Evolutionary conservation across 2,888 invertebrate species (phyloP).

Genomic region (Tachina lurida): DNA sequence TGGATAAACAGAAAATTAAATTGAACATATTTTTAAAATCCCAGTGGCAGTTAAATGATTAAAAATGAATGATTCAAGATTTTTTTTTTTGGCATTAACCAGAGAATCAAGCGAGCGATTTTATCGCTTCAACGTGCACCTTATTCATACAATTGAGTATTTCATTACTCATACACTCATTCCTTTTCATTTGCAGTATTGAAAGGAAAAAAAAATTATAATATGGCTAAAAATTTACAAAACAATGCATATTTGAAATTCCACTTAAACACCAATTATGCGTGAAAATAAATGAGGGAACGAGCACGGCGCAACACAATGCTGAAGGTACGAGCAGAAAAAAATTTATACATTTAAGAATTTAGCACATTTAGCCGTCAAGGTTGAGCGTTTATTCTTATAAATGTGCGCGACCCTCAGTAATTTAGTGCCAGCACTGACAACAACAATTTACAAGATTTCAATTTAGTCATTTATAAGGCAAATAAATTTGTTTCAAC

Average conservation of each 20-base stretch:
- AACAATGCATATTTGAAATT: slow-evolving; percentile 58
- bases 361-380: slow-evolving; percentile 47
- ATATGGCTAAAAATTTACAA: slow-evolving; percentile 16
- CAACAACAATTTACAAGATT: slow-evolving; percentile 13
- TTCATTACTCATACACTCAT: slow-evolving; percentile 8
- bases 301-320: slow-evolving; percentile 9
- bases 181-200: slow-evolving; percentile 1
- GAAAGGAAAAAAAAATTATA: not conserved
- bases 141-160: not conserved
- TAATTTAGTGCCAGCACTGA: slow-evolving; percentile 26
- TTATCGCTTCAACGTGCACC: slow-evolving; percentile 13
- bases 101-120: not conserved
- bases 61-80: no score
- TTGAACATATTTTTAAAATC: not conserved
- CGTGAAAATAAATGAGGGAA: slow-evolving; percentile 40
- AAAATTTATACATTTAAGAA: slow-evolving; percentile 17
- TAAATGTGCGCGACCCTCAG: slow-evolving; percentile 41
- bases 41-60: not conserved
- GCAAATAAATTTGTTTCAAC: slow-evolving; percentile 44
- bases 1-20: not conserved
- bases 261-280: slow-evolving; percentile 61
- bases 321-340: not conserved
- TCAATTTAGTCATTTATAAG: slow-evolving; percentile 49
- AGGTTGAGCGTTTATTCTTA: slow-evolving; percentile 30
- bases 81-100: not conserved